Percentiles rank a stretch among this genome's conserved stretches.
phyloP scores from a whole-genome alignment of 1,140 invertebrate genomes.

The Caerostris extrusa region DNA sequence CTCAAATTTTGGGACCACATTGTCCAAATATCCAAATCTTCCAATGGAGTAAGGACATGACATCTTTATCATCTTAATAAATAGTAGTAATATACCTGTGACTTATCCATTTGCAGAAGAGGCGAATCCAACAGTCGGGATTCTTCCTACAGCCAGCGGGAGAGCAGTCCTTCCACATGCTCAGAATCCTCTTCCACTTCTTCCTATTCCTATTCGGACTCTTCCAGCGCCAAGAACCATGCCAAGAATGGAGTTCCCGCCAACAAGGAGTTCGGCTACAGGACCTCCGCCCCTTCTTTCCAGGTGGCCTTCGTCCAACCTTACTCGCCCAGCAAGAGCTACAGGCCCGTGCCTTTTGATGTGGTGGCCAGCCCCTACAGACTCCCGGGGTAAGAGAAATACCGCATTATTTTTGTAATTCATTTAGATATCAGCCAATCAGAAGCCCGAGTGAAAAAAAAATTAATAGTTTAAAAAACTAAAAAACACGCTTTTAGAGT shows the following conservation, averaged over 20 bases:
- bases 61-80: too few species aligned
- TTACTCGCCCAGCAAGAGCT: constrained; percentile 78
- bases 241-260: constrained; percentile 52
- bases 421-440: too few species aligned
- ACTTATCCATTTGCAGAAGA: neutral
- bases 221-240: constrained; percentile 33
- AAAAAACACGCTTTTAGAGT: too few species aligned
- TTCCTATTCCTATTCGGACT: constrained; percentile 69
- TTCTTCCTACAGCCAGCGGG: constrained; percentile 56
- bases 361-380: constrained; percentile 12
- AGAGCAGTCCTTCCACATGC: constrained; percentile 53
- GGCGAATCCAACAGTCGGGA: constrained; percentile 9
- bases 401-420: too few species aligned
- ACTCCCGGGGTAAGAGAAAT: constrained; percentile 11
- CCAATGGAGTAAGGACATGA: too few species aligned
- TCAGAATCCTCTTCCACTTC: constrained; percentile 59
- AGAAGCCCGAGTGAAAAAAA: too few species aligned
- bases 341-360: constrained; percentile 78
- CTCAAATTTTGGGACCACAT: too few species aligned
- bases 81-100: too few species aligned
- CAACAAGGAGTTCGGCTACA: constrained; percentile 59
- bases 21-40: too few species aligned
- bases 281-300: neutral
- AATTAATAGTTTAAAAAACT: too few species aligned
- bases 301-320: constrained; percentile 74